Evolutionary conservation across 2,113 vertebrate species (phyloP).

Genomic region (Tyto alba): DNA sequence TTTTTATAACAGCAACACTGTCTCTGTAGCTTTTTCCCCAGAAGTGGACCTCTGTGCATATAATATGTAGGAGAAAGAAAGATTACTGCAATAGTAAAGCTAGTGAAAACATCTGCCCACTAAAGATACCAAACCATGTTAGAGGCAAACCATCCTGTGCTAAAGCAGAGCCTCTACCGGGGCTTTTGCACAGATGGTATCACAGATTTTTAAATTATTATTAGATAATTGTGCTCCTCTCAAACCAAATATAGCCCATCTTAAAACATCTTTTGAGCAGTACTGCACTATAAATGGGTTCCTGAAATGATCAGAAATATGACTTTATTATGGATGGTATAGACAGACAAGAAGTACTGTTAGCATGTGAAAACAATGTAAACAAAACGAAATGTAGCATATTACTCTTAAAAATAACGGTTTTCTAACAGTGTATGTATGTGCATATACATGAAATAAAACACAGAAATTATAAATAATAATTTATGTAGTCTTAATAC

Average conservation of each 20-base stretch:
- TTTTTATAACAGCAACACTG: neutral
- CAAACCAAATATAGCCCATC: constrained; percentile 6
- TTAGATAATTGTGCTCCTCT: constrained; percentile 40
- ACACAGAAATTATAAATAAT: neutral
- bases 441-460: neutral
- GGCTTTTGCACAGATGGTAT: constrained; percentile 50
- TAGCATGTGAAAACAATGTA: neutral
- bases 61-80: neutral
- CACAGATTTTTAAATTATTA: constrained; percentile 52
- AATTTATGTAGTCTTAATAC: neutral
- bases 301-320: neutral
- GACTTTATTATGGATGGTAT: neutral
- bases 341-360: neutral
- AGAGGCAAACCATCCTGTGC: neutral
- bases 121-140: neutral
- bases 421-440: neutral
- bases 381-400: neutral
- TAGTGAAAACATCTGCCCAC: neutral
- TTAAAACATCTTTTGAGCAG: neutral
- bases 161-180: neutral
- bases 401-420: neutral
- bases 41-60: neutral
- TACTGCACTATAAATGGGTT: neutral
- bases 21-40: neutral
- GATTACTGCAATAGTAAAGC: neutral